A percentile compares a stretch with the other conserved stretches of the same genome.
Conservation (phyloP, 2,888 invertebrate genomes). For the Meteorus colon region DNA sequence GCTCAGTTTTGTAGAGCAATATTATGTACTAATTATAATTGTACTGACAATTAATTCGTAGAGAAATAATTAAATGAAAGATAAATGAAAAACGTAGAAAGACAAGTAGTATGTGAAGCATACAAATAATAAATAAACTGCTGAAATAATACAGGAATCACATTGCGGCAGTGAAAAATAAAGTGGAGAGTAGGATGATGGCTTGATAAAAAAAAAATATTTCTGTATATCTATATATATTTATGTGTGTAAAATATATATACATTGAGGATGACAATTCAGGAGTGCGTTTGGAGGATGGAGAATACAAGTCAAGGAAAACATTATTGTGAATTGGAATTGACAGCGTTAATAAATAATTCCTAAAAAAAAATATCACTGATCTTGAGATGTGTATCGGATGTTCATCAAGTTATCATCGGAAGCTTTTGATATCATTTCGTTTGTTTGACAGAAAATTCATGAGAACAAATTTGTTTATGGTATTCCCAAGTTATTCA, state of each 20-base stretch:
- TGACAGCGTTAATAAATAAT: slow-evolving; percentile 70
- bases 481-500: slow-evolving; percentile 1
- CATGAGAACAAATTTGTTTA: not conserved
- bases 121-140: slow-evolving; percentile 53
- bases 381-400: slow-evolving; percentile 64
- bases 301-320: slow-evolving; percentile 55
- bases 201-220: slow-evolving; percentile 44
- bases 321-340: slow-evolving; percentile 65
- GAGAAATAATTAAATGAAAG: slow-evolving; percentile 48
- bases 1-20: slow-evolving; percentile 37
- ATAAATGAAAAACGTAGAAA: slow-evolving; percentile 50
- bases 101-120: slow-evolving; percentile 49
- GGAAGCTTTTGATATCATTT: slow-evolving; percentile 12
- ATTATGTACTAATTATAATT: slow-evolving; percentile 59
- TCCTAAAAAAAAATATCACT: slow-evolving; percentile 71
- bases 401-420: slow-evolving; percentile 54
- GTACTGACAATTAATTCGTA: slow-evolving; percentile 62
- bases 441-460: slow-evolving; percentile 14
- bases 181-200: slow-evolving; percentile 41
- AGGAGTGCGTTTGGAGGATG: slow-evolving; percentile 48
- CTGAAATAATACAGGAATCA: slow-evolving; percentile 54
- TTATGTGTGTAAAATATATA: not conserved
- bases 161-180: slow-evolving; percentile 52
- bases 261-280: slow-evolving; percentile 39
- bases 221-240: slow-evolving; percentile 28